A percentile compares a stretch with the other conserved stretches of the same genome.
Evolutionary conservation across 2,797 vertebrate genomes (phyloP).

Genomic region (Anableps anableps): DNA sequence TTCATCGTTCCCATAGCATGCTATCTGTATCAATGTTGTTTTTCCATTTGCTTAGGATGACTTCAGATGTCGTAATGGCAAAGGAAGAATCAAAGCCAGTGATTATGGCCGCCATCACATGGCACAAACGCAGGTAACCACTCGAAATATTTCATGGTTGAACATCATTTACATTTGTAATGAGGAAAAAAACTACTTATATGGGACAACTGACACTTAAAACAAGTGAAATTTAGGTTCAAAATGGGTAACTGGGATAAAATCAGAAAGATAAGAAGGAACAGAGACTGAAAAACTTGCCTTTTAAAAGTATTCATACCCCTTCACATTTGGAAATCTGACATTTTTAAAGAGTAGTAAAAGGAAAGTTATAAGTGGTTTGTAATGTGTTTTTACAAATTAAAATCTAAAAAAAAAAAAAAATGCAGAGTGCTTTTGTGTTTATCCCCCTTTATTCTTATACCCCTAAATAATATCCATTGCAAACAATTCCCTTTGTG

Average conservation of each 20-base stretch:
- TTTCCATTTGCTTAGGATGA: constrained; percentile 34
- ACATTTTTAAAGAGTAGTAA: background rate
- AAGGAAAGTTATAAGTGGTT: background rate
- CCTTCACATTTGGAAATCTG: background rate
- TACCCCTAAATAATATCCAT: background rate
- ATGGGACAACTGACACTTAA: background rate
- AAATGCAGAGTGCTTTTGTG: background rate
- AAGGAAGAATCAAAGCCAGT: background rate
- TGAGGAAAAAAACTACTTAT: background rate
- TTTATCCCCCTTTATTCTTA: background rate
- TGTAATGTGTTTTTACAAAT: background rate
- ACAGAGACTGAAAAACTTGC: background rate
- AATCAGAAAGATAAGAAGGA: background rate
- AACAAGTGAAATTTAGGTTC: background rate
- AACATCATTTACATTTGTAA: background rate
- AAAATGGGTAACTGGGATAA: background rate
- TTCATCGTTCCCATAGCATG: constrained; percentile 50
- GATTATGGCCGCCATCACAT: background rate
- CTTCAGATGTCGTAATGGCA: constrained; percentile 16
- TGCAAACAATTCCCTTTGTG: too few species aligned
- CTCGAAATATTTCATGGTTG: background rate
- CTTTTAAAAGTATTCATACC: too few species aligned
- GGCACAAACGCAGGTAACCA: background rate
- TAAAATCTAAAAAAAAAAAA: background rate
- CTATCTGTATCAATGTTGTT: constrained; percentile 63